Conservation (phyloP, 2,888 invertebrate species). For the Pollenia angustigena region DNA sequence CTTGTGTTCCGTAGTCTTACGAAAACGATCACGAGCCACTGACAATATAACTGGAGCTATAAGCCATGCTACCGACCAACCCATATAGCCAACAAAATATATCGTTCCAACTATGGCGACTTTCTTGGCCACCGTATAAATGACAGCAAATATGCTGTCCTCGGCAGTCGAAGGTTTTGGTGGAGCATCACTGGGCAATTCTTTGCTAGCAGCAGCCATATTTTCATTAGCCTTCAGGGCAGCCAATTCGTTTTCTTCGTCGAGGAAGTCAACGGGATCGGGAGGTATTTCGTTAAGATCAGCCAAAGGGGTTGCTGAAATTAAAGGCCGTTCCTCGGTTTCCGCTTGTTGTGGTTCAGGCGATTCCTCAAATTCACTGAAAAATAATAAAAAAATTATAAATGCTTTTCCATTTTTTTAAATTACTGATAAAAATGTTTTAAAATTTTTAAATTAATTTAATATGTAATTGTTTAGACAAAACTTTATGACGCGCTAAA, state of each 20-base stretch:
- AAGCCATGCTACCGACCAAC: slow-evolving; percentile 93
- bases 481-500: slow-evolving; percentile 6
- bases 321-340: slow-evolving; percentile 31
- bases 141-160: slow-evolving; percentile 86
- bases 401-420: background rate
- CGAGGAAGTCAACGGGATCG: slow-evolving; percentile 49
- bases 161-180: slow-evolving; percentile 74
- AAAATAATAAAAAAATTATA: slow-evolving; percentile 25
- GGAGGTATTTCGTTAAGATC: slow-evolving; percentile 59
- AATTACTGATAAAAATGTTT: slow-evolving; percentile 35
- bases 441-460: background rate
- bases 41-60: slow-evolving; percentile 91
- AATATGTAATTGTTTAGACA: slow-evolving; percentile 17
- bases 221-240: slow-evolving; percentile 34
- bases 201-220: slow-evolving; percentile 73
- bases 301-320: slow-evolving; percentile 56
- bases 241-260: slow-evolving; percentile 32
- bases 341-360: background rate
- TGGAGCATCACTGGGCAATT: slow-evolving; percentile 47
- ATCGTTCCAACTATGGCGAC: slow-evolving; percentile 90
- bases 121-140: slow-evolving; percentile 88
- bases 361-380: slow-evolving; percentile 58
- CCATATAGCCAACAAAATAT: slow-evolving; percentile 93
- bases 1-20: slow-evolving; percentile 89
- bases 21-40: slow-evolving; percentile 91